Evolutionary conservation across 2,888 invertebrate genomes (phyloP).

Genomic region (Agrotis clavis): DNA sequence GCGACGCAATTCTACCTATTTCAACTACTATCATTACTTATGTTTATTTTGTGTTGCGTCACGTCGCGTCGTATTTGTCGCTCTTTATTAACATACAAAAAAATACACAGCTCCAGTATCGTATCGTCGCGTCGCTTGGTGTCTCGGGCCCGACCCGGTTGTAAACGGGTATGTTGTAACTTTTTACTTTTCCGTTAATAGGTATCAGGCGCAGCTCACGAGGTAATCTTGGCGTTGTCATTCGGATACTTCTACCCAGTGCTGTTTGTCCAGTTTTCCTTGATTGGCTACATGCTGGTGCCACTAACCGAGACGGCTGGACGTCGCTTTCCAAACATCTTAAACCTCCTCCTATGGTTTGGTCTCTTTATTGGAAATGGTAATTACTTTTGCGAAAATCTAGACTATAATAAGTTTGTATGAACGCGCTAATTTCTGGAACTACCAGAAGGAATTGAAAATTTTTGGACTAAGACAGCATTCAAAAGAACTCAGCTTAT

Average conservation of each 20-base stretch:
- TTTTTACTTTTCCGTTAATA: slow-evolving; percentile 68
- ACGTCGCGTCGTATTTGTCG: no score
- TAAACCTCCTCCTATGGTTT: slow-evolving; percentile 97
- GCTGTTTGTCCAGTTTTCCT: slow-evolving; percentile 94
- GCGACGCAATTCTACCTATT: no score
- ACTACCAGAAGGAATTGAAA: no score
- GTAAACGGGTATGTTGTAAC: no score
- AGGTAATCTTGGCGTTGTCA: slow-evolving; percentile 95
- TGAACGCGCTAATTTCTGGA: no score
- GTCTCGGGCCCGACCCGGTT: no score
- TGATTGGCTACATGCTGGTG: slow-evolving; percentile 92
- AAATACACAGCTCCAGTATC: no score
- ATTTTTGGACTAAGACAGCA: no score
- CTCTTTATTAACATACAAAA: no score
- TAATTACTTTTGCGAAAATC: slow-evolving; percentile 37
- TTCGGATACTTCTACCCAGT: slow-evolving; percentile 97
- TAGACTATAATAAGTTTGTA: no score
- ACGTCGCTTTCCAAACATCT: slow-evolving; percentile 84
- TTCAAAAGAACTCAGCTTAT: neutral
- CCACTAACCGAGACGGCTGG: slow-evolving; percentile 88
- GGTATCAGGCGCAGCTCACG: slow-evolving; percentile 97
- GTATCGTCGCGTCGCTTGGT: neutral
- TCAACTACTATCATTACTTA: no score
- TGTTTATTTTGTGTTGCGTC: no score
- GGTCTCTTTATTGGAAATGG: slow-evolving; percentile 95